phyloP scores from a whole-genome alignment of 2,888 invertebrate genomes.

The Minunthozetes semirufus region DNA sequence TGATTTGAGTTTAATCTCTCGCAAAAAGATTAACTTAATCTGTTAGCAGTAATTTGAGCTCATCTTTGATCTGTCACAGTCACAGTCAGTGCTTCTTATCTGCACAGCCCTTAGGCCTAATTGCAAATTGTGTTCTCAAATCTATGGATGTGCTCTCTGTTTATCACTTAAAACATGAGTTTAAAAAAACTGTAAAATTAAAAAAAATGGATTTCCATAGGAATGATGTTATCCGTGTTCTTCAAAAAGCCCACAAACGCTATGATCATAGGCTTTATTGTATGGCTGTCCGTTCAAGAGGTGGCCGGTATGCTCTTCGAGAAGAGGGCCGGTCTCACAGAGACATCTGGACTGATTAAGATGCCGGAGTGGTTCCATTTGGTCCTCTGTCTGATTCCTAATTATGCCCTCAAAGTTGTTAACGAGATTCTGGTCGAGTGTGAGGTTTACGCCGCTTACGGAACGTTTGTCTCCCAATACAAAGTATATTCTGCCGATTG shows the following conservation, averaged over 20 bases:
- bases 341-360: constrained; percentile 33
- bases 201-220: not conserved
- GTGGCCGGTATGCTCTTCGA: constrained; percentile 34
- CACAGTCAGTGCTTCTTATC: too few species aligned
- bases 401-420: constrained; percentile 34
- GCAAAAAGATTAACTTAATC: too few species aligned
- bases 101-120: too few species aligned
- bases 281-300: constrained; percentile 36
- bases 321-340: constrained; percentile 34
- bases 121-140: too few species aligned
- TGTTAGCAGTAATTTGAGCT: too few species aligned
- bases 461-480: constrained; percentile 32
- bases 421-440: constrained; percentile 36
- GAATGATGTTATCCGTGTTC: constrained; percentile 31
- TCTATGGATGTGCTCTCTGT: too few species aligned
- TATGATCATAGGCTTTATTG: constrained; percentile 35
- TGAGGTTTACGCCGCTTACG: constrained; percentile 36
- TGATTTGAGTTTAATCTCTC: too few species aligned
- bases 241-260: constrained; percentile 36
- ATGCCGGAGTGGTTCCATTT: constrained; percentile 34
- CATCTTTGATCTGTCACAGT: too few species aligned
- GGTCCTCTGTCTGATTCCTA: constrained; percentile 35
- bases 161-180: too few species aligned
- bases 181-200: not conserved
- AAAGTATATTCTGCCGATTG: constrained; percentile 34